Conservation (phyloP, 2,888 invertebrate species). For the Monopis laevigella region DNA sequence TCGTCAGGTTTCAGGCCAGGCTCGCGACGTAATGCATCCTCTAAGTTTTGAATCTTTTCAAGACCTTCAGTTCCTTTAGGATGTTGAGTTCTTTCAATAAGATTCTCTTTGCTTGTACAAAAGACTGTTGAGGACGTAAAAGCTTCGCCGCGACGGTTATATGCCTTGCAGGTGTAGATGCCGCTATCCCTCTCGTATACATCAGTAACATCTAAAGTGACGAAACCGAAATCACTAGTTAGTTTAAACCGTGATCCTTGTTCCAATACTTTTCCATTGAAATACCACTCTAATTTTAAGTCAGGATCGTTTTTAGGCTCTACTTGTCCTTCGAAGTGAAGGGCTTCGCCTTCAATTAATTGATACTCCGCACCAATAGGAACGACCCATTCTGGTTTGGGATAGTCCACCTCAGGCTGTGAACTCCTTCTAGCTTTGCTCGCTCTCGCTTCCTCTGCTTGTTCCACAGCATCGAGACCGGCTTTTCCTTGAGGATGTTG, state of each 20-base stretch:
- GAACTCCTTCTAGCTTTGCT: constrained; percentile 73
- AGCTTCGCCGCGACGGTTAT: constrained; percentile 88
- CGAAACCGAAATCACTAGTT: constrained; percentile 96
- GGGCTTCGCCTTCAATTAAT: constrained; percentile 81
- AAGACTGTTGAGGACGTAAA: constrained; percentile 91
- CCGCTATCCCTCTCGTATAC: constrained; percentile 94
- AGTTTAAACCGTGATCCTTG: constrained; percentile 92
- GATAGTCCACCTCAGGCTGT: constrained; percentile 79
- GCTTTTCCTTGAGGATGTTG: constrained; percentile 95
- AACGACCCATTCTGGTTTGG: constrained; percentile 87
- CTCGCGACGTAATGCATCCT: constrained; percentile 82
- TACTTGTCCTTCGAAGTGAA: constrained; percentile 94
- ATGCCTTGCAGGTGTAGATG: constrained; percentile 92
- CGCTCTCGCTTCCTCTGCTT: constrained; percentile 85
- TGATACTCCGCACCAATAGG: constrained; percentile 84
- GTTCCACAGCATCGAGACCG: constrained; percentile 88
- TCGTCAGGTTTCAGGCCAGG: constrained; percentile 74
- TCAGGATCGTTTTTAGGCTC: constrained; percentile 94
- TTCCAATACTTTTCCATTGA: constrained; percentile 88
- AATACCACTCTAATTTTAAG: constrained; percentile 92
- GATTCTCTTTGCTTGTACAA: constrained; percentile 81
- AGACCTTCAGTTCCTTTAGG: constrained; percentile 94
- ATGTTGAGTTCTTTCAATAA: constrained; percentile 91
- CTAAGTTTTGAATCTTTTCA: constrained; percentile 89
- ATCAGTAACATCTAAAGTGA: constrained; percentile 91